Evolutionary conservation across 2,888 invertebrate genomes (phyloP).

Genomic region (Meiosimyza platycephala): DNA sequence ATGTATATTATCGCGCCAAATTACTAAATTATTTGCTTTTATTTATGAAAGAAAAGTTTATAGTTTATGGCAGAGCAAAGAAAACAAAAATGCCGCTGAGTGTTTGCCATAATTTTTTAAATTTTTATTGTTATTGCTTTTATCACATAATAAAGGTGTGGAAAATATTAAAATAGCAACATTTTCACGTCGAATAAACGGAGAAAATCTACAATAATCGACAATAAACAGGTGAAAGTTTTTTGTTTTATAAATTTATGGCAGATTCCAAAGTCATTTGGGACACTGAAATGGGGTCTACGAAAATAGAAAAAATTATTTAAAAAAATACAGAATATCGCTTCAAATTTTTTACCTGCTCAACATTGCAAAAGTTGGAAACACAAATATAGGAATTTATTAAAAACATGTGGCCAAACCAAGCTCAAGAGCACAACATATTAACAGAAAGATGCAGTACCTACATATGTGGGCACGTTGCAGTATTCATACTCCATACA

Average conservation of each 20-base stretch:
- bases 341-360: constrained; percentile 28
- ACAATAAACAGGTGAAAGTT: constrained; percentile 36
- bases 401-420: no score
- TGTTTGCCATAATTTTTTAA: constrained; percentile 9
- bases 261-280: constrained; percentile 34
- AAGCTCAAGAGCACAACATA: no score
- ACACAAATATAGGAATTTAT: constrained; percentile 20
- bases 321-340: not conserved
- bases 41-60: no score
- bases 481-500: no score
- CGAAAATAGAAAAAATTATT: constrained; percentile 22
- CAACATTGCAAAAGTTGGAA: constrained; percentile 27
- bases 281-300: constrained; percentile 1
- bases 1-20: no score
- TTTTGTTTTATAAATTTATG: constrained; percentile 35
- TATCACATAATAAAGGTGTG: constrained; percentile 46
- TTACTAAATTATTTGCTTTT: no score
- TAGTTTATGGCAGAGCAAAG: no score
- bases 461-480: no score
- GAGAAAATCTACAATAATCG: constrained; percentile 32
- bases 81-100: not conserved
- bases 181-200: not conserved
- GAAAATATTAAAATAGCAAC: no score
- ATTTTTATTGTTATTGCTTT: constrained; percentile 43
- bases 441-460: no score